Percentiles rank a stretch among this genome's conserved stretches.
Conservation (phyloP, 2,888 invertebrate species). For the Oconnorella tubifera region DNA sequence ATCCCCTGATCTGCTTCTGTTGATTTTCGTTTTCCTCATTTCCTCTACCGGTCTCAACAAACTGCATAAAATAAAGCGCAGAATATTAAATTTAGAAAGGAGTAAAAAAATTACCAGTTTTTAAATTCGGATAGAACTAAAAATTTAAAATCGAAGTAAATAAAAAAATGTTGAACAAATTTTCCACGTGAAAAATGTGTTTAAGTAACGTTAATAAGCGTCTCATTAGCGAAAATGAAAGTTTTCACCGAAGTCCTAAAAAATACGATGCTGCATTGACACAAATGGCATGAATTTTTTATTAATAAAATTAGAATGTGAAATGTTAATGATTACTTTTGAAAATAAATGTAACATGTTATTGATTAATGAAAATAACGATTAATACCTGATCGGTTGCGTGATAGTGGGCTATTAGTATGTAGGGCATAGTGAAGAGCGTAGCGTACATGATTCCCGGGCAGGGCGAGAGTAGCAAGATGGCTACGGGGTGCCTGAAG, state of each 20-base stretch:
- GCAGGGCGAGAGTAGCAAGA: constrained; percentile 66
- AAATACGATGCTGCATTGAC: neutral
- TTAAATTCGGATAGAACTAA: too few relatives aligned
- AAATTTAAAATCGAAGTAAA: too few relatives aligned
- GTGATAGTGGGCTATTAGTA: constrained; percentile 89
- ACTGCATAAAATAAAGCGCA: too few relatives aligned
- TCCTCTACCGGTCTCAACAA: too few relatives aligned
- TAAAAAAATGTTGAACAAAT: too few relatives aligned
- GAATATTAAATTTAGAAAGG: too few relatives aligned
- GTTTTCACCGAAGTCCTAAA: too few relatives aligned
- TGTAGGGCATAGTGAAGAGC: constrained; percentile 92
- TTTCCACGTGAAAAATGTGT: too few relatives aligned
- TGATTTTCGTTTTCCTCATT: too few relatives aligned
- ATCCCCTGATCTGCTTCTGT: too few relatives aligned
- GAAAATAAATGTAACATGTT: neutral
- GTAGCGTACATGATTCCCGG: constrained; percentile 97
- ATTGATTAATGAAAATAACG: neutral
- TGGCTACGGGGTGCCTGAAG: constrained; percentile 53
- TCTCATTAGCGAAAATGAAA: too few relatives aligned
- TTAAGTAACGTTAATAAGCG: neutral
- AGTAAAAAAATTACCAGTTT: too few relatives aligned
- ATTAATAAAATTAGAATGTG: neutral
- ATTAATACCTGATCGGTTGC: constrained; percentile 73
- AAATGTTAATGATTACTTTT: neutral
- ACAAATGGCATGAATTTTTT: neutral